Conservation (phyloP, 2,797 vertebrate genomes). For the Microchirus variegatus region DNA sequence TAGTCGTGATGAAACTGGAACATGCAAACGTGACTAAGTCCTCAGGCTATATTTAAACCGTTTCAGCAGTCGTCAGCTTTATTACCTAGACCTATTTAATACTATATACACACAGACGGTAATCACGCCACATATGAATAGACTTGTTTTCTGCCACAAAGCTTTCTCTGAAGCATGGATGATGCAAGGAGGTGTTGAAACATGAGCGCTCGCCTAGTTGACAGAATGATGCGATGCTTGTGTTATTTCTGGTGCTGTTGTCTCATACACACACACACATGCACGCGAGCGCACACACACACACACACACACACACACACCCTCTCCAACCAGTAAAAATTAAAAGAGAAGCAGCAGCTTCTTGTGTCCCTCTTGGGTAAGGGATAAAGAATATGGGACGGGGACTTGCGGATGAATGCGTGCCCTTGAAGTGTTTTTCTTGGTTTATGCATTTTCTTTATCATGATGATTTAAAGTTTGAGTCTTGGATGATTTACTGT, state of each 20-base stretch:
- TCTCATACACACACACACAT: conserved; percentile 34
- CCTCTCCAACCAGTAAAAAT: conserved; percentile 43
- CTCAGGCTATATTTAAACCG: conserved; percentile 61
- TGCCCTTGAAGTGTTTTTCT: conserved; percentile 38
- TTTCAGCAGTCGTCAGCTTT: conserved; percentile 62
- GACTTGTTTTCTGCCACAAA: conserved; percentile 67
- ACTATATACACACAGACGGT: conserved; percentile 40
- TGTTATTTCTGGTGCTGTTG: conserved; percentile 70
- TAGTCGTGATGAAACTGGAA: conserved; percentile 55
- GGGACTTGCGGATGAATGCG: conserved; percentile 37
- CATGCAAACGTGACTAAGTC: conserved; percentile 54
- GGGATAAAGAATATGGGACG: conserved; percentile 63
- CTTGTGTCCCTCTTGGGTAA: conserved; percentile 50
- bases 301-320: neutral
- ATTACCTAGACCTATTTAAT: conserved; percentile 69
- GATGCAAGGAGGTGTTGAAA: conserved; percentile 66
- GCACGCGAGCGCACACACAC: neutral
- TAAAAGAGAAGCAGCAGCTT: conserved; percentile 49
- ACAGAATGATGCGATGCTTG: conserved; percentile 60
- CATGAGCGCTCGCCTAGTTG: conserved; percentile 53
- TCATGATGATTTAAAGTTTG: neutral
- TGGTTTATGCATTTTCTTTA: conserved; percentile 4
- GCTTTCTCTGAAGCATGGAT: conserved; percentile 52
- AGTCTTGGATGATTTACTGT: neutral
- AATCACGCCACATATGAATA: conserved; percentile 63